Base-by-base conservation (phyloP, 2,113 vertebrate species). In the Calypte anna region DNA sequence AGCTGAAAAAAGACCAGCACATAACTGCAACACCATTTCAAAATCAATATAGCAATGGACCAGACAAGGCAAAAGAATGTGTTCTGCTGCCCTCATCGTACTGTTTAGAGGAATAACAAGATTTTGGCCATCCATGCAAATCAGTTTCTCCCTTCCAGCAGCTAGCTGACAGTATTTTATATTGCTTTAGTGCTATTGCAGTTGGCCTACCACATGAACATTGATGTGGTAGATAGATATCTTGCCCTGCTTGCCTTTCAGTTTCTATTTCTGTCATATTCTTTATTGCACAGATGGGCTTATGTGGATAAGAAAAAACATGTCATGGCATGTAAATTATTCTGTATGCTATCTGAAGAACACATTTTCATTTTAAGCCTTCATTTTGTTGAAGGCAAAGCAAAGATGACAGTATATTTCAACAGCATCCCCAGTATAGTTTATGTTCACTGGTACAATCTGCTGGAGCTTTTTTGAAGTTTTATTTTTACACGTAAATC, bases 351-450 rank as follows among this genome's bases (percentile, higher is more conserved):
- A 57, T 74, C 44, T 77, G 75, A 66, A 79, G 44, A 75, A 40
- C 30, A 58, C 3, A 44, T 36, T 93, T 79, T 69, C 31, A 69
- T 87, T 88, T 91, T 59, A 96, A 86, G 43, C 43, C 25, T 90
- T 70, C 7, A 2, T 59, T 82, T 80, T 86, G 15, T 24, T 77
- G 72, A 69, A 28, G 77, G 33, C 5, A 74, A 28, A 82, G 31
- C 7, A 70, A 90, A 90, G 20, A 70, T 67, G 43, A 40, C 31
- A 86, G 28, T 66, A 27, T 59, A 51, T 66, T 90, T 91, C 55
- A 90, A 43, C n/a, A 93, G 10, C 14, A 70, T 55, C 12, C 14
- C 10, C 53, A 73, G 5, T n/a, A 69, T 25, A 78, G 9, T 67
- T 89, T 40, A 84, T 12, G 21, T 59, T 92, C n/a, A 59, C 51